Conservation (phyloP, 2,797 vertebrate genomes). For the Eurystomus glaucurus region DNA sequence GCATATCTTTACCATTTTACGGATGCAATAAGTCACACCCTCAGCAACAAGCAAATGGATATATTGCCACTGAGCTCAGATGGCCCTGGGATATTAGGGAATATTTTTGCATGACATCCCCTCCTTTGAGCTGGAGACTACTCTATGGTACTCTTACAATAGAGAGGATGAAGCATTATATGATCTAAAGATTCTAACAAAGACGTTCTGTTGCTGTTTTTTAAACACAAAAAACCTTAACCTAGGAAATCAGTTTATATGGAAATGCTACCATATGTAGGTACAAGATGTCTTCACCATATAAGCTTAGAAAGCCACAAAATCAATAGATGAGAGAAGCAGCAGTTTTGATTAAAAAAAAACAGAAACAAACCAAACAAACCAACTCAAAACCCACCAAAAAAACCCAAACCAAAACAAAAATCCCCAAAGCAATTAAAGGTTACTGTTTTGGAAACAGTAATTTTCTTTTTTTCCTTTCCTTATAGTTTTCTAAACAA, state of each 20-base stretch:
- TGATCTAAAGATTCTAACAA: not conserved
- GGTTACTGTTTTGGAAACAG: not conserved
- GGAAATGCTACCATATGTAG: not conserved
- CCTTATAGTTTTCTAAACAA: not conserved
- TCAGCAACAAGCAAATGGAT: not conserved
- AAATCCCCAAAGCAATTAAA: not conserved
- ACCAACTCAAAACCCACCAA: too few relatives aligned
- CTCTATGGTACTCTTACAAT: too few relatives aligned
- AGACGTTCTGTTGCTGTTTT: not conserved
- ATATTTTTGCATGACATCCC: not conserved
- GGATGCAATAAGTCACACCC: not conserved
- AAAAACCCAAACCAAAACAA: too few relatives aligned
- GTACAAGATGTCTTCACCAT: not conserved
- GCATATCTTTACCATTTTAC: not conserved
- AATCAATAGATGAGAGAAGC: not conserved
- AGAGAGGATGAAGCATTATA: not conserved
- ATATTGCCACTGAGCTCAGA: not conserved
- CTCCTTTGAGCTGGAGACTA: not conserved
- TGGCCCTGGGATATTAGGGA: not conserved
- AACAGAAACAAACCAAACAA: too few relatives aligned
- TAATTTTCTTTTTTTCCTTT: not conserved
- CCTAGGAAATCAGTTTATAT: not conserved
- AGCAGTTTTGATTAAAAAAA: not conserved
- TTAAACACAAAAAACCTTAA: not conserved
- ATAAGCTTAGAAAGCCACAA: not conserved